Evolutionary conservation across 2,797 vertebrate species (phyloP).

Genomic region (Centropyge bicolor): DNA sequence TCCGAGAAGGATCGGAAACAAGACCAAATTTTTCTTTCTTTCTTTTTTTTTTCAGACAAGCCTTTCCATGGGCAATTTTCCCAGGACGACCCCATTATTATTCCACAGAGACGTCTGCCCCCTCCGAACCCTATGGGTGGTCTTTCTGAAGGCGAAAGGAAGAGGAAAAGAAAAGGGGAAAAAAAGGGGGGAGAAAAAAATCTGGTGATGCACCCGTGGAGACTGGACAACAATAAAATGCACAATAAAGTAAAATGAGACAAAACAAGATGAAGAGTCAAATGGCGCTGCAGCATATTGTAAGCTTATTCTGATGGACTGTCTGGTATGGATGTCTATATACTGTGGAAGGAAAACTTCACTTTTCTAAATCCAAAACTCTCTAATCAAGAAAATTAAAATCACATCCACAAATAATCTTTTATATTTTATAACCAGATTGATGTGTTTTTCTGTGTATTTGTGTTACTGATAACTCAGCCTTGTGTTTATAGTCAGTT

Average conservation of each 20-base stretch:
- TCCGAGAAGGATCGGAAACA: conserved; percentile 82
- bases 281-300: conserved; percentile 19
- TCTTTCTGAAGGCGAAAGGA: conserved; percentile 82
- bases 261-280: conserved; percentile 43
- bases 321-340: background rate
- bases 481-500: conserved; percentile 35
- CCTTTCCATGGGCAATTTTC: conserved; percentile 86
- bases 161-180: conserved; percentile 76
- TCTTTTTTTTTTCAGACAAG: conserved; percentile 69
- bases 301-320: background rate
- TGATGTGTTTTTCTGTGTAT: conserved; percentile 9
- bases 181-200: conserved; percentile 53
- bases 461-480: background rate
- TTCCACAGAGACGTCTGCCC: conserved; percentile 85
- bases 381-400: background rate
- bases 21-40: conserved; percentile 82
- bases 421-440: background rate
- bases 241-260: conserved; percentile 72
- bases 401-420: background rate
- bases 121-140: conserved; percentile 87
- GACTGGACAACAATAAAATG: conserved; percentile 79
- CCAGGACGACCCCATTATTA: conserved; percentile 88
- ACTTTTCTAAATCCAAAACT: too few species aligned
- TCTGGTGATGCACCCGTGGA: conserved; percentile 72
- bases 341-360: background rate